Evolutionary conservation across 1,140 invertebrate genomes (phyloP).

Genomic region (Drosophila punjabiensis): DNA sequence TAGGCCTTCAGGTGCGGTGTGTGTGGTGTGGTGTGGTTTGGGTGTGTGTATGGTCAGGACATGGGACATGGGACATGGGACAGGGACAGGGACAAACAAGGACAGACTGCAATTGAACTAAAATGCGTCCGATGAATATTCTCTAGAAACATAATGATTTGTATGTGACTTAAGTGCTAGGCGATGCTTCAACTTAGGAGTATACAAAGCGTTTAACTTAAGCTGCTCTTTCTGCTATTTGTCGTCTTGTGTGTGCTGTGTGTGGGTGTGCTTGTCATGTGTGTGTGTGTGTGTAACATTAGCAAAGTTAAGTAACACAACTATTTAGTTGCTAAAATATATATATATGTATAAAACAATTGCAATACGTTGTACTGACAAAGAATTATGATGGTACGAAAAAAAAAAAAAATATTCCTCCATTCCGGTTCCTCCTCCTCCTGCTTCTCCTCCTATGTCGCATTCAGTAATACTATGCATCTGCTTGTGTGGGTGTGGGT

Average conservation of each 20-base stretch:
- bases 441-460: slow-evolving; percentile 11
- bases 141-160: slow-evolving; percentile 31
- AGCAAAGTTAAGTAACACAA: slow-evolving; percentile 57
- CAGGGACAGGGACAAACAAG: slow-evolving; percentile 6
- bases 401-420: slow-evolving; percentile 49
- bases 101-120: slow-evolving; percentile 29
- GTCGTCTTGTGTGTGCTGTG: not conserved
- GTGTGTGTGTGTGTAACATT: slow-evolving; percentile 22
- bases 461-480: slow-evolving; percentile 73
- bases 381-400: slow-evolving; percentile 24
- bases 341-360: slow-evolving; percentile 33
- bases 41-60: too few species aligned
- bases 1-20: slow-evolving; percentile 4
- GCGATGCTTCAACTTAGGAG: slow-evolving; percentile 13
- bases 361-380: slow-evolving; percentile 45
- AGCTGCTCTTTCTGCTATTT: slow-evolving; percentile 16
- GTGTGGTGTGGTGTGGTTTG: not conserved
- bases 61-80: not conserved
- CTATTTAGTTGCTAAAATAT: slow-evolving; percentile 36
- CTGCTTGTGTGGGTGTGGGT: slow-evolving; percentile 23
- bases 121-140: slow-evolving; percentile 29
- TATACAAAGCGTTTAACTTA: slow-evolving; percentile 34
- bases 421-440: slow-evolving; percentile 11
- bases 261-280: slow-evolving; percentile 33
- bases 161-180: slow-evolving; percentile 33